phyloP scores from a whole-genome alignment of 2,888 invertebrate genomes.

The Anaspis maculata region DNA sequence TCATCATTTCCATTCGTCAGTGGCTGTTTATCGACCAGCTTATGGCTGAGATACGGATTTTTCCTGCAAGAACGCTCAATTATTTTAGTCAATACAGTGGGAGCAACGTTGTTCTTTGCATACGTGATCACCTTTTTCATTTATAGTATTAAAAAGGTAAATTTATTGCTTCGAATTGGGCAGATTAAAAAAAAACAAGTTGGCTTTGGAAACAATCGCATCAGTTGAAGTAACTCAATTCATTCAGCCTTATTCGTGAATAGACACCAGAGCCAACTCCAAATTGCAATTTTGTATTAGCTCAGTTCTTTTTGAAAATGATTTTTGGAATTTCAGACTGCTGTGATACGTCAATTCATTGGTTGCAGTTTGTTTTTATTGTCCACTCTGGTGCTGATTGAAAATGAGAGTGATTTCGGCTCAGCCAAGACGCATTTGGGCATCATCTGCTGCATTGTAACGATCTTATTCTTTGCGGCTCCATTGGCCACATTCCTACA shows the following conservation, averaged over 20 bases:
- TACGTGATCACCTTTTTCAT: slow-evolving; percentile 65
- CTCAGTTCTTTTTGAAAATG: neutral
- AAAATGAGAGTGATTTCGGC: slow-evolving; percentile 46
- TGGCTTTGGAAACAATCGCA: slow-evolving; percentile 1
- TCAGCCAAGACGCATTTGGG: slow-evolving; percentile 57
- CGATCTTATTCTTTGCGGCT: slow-evolving; percentile 73
- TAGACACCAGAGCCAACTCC: too few species aligned
- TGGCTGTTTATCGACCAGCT: slow-evolving; percentile 65
- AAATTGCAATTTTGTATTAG: too few species aligned
- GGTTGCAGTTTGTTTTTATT: slow-evolving; percentile 47
- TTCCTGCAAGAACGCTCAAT: slow-evolving; percentile 64
- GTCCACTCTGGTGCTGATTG: slow-evolving; percentile 51
- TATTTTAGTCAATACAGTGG: slow-evolving; percentile 67
- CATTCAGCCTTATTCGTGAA: too few species aligned
- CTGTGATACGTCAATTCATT: slow-evolving; percentile 54
- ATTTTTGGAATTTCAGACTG: slow-evolving; percentile 34
- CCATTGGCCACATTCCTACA: slow-evolving; percentile 72
- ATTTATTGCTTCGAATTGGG: too few species aligned
- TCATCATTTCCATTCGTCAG: slow-evolving; percentile 71
- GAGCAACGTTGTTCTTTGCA: slow-evolving; percentile 58
- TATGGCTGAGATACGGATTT: slow-evolving; percentile 77
- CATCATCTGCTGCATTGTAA: slow-evolving; percentile 60
- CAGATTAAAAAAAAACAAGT: slow-evolving; percentile 1
- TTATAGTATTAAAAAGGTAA: slow-evolving; percentile 63
- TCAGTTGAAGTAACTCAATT: too few species aligned